These are phyloP conservation scores for Tetranychus urticae DNA, from an alignment of 1,140 invertebrate genomes.

Conservation along the genomic window DNA sequence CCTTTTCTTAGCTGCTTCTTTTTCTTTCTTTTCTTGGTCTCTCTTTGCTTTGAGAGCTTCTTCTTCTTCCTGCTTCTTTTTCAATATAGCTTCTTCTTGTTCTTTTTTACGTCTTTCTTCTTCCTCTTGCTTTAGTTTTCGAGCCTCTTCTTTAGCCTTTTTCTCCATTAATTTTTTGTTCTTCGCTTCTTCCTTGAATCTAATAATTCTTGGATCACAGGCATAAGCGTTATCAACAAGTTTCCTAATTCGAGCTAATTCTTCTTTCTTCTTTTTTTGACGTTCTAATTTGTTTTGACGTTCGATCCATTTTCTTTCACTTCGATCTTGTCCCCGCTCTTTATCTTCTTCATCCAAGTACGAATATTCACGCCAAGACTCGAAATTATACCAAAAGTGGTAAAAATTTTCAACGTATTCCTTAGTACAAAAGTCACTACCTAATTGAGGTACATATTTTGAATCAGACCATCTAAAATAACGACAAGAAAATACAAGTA, in stretches of 20 bases:
- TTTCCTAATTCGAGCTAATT: conserved; percentile 63
- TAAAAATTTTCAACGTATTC: conserved; percentile 31
- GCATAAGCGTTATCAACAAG: conserved; percentile 82
- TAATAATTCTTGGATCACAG: conserved; percentile 66
- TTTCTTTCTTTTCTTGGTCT: conserved; percentile 45
- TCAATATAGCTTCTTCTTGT: not conserved
- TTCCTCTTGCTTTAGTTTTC: conserved; percentile 51
- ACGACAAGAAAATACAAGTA: not conserved
- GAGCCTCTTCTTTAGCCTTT: conserved; percentile 65
- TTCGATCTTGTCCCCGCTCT: conserved; percentile 42
- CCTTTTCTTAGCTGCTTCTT: conserved; percentile 53
- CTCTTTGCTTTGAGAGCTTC: not conserved
- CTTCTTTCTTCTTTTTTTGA: conserved; percentile 81
- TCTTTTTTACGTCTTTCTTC: conserved; percentile 34
- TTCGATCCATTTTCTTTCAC: conserved; percentile 2
- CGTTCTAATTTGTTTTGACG: conserved; percentile 36
- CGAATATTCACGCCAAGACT: conserved; percentile 97
- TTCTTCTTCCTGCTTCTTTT: not conserved
- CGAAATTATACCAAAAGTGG: conserved; percentile 55
- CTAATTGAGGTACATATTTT: conserved; percentile 57
- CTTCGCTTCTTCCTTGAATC: conserved; percentile 82
- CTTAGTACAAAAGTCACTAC: conserved; percentile 35
- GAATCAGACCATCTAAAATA: conserved; percentile 66
- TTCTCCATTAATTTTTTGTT: conserved; percentile 69
- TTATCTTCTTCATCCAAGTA: conserved; percentile 97